A percentile compares a stretch with the other conserved stretches of the same genome.
phyloP scores from a whole-genome alignment of 1,140 invertebrate genomes.

The Hylyphantes graminicola region DNA sequence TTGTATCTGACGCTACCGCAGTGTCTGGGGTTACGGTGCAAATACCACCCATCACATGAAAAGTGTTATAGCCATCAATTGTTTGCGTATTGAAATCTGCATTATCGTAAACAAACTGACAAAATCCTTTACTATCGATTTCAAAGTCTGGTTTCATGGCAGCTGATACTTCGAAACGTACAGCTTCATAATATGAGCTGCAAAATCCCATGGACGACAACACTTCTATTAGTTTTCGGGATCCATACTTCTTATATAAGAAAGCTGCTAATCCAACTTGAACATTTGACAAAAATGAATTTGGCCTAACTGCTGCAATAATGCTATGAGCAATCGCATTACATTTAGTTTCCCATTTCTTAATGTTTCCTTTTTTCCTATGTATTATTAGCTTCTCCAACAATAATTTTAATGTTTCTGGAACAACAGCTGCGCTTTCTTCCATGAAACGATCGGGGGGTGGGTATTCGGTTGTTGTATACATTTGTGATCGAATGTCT shows the following conservation, averaged over 20 bases:
- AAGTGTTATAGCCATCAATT: constrained; percentile 62
- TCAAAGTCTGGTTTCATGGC: no score
- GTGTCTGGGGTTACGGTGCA: constrained; percentile 42
- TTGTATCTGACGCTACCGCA: no score
- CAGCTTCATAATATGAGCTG: no score
- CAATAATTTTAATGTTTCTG: no score
- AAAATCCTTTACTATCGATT: constrained; percentile 48
- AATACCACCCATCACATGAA: constrained; percentile 64
- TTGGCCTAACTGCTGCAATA: constrained; percentile 29
- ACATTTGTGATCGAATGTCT: constrained; percentile 12
- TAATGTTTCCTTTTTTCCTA: neutral
- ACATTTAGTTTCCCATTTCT: neutral
- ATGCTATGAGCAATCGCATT: neutral
- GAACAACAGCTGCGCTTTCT: no score
- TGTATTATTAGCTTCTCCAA: no score
- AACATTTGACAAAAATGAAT: neutral
- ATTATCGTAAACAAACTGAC: constrained; percentile 63
- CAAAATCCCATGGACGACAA: constrained; percentile 55
- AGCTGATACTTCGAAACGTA: no score
- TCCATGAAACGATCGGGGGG: neutral
- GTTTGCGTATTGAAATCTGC: constrained; percentile 63
- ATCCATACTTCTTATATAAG: constrained; percentile 20
- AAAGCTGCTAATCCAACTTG: constrained; percentile 23
- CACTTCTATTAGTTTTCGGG: constrained; percentile 28
- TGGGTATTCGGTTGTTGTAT: neutral